These are phyloP conservation scores for Gerris buenoi DNA, from an alignment of 1,140 invertebrate species.

Conservation along the genomic window DNA sequence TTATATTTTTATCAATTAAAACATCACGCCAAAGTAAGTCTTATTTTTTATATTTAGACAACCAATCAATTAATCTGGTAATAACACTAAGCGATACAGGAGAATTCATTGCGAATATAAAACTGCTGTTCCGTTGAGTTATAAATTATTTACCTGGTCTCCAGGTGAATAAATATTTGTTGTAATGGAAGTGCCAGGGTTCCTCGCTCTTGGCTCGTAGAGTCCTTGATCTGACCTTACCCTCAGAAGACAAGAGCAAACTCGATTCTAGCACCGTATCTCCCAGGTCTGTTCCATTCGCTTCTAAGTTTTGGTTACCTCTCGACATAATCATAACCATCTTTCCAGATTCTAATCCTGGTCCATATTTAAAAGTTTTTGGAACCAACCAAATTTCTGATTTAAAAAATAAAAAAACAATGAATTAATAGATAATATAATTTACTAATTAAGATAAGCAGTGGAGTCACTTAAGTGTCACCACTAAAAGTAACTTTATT, in stretches of 20 bases:
- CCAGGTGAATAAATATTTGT: neutral
- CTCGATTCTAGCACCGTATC: neutral
- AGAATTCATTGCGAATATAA: too few species aligned
- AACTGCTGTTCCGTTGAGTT: too few species aligned
- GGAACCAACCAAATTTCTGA: neutral
- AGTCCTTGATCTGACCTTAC: neutral
- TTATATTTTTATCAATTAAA: too few species aligned
- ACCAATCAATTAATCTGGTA: too few species aligned
- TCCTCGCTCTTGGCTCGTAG: neutral
- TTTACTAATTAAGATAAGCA: too few species aligned
- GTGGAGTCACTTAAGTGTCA: too few species aligned
- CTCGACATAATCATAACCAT: neutral
- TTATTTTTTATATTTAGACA: too few species aligned
- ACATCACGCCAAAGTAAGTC: too few species aligned
- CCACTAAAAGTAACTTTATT: too few species aligned
- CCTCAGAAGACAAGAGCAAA: neutral
- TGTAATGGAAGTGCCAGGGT: neutral
- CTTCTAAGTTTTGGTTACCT: neutral
- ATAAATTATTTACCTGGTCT: neutral
- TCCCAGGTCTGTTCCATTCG: neutral
- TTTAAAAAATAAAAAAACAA: too few species aligned
- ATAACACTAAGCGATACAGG: too few species aligned
- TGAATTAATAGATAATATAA: too few species aligned
- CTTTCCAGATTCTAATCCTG: slow-evolving; percentile 1
- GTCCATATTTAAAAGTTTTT: neutral